Conservation (phyloP, 2,113 vertebrate species). For the Petaurus breviceps region DNA sequence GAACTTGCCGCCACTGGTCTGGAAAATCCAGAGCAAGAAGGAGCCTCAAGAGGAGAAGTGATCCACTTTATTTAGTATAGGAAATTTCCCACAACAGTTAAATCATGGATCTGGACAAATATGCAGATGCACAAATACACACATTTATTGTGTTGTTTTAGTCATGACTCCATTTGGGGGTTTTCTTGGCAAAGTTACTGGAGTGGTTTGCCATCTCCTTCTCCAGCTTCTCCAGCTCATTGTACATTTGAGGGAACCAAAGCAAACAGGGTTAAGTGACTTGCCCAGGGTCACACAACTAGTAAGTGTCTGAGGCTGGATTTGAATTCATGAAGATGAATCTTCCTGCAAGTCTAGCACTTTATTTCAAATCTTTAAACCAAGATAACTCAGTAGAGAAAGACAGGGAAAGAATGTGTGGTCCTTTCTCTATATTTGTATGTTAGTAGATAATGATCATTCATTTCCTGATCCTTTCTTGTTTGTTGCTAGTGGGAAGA, state of each 20-base stretch:
- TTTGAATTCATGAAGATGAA: background rate
- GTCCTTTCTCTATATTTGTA: background rate
- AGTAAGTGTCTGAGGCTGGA: background rate
- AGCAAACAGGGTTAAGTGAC: background rate
- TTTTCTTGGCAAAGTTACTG: background rate
- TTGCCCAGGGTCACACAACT: background rate
- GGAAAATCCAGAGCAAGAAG: background rate
- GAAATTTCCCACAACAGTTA: background rate
- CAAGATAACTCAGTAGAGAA: background rate
- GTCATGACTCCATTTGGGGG: background rate
- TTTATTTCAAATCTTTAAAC: background rate
- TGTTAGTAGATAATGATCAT: background rate
- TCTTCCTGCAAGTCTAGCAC: background rate
- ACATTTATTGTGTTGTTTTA: too few relatives aligned
- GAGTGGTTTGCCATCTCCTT: background rate
- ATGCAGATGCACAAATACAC: too few relatives aligned
- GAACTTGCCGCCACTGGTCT: background rate
- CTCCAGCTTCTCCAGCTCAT: background rate
- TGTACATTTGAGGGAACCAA: background rate
- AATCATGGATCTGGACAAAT: background rate
- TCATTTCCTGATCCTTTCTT: background rate
- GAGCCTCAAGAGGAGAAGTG: too few relatives aligned
- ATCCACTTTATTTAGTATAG: background rate
- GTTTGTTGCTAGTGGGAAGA: background rate
- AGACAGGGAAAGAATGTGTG: background rate